Conservation (phyloP, 1,140 invertebrate genomes). For the Luehdorfia chinensis region DNA sequence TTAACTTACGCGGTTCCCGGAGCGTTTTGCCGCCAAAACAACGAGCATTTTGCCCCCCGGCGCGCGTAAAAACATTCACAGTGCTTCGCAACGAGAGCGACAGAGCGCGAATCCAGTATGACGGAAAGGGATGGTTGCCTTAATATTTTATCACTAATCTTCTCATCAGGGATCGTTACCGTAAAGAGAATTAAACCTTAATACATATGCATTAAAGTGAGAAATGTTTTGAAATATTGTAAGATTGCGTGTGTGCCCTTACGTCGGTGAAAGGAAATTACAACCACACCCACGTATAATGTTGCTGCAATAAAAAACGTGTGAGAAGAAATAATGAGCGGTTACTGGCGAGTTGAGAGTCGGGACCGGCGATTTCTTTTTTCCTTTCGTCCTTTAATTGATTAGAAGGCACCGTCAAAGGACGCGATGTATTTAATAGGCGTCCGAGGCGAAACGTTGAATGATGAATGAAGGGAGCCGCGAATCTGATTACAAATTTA, state of each 20-base stretch:
- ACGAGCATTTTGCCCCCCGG: conserved; percentile 74
- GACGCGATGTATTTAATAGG: conserved; percentile 32
- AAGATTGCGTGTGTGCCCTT: conserved; percentile 74
- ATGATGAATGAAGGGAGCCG: conserved; percentile 61
- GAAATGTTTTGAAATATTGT: conserved; percentile 25
- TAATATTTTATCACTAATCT: conserved; percentile 75
- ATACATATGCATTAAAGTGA: conserved; percentile 19
- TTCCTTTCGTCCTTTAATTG: conserved; percentile 65
- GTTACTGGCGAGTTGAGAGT: conserved; percentile 68
- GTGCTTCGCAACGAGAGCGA: conserved; percentile 38
- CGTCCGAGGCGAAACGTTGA: conserved; percentile 37
- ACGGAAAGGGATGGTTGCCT: conserved; percentile 60
- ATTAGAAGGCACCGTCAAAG: conserved; percentile 54
- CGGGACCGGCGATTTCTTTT: conserved; percentile 58
- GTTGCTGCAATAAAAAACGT: conserved; percentile 76
- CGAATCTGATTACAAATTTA: conserved; percentile 66
- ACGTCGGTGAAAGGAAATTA: conserved; percentile 76
- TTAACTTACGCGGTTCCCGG: conserved; percentile 72
- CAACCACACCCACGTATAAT: conserved; percentile 77
- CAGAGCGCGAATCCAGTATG: conserved; percentile 40
- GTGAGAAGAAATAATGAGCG: conserved; percentile 76
- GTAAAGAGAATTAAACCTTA: conserved; percentile 32
- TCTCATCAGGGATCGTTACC: conserved; percentile 38
- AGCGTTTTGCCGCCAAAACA: conserved; percentile 76
- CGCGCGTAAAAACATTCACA: conserved; percentile 71